phyloP scores from a whole-genome alignment of 2,113 vertebrate genomes.

The Tylochromis polylepis region DNA sequence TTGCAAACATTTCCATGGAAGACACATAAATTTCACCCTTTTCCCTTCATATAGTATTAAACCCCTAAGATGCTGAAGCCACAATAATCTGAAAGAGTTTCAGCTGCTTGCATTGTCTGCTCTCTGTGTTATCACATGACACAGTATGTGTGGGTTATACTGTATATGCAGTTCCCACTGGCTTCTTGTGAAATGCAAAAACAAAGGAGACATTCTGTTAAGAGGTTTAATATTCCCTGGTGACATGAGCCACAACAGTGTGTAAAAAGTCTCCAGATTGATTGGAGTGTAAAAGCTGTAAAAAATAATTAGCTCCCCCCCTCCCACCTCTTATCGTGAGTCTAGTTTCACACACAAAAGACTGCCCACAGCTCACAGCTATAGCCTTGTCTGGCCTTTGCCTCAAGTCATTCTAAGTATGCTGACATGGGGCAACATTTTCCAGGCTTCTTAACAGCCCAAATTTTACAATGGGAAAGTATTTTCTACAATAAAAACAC shows the following conservation, averaged over 20 bases:
- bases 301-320: conserved; percentile 83
- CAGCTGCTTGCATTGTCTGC: background rate
- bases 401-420: conserved; percentile 20
- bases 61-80: background rate
- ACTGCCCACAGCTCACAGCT: conserved; percentile 4
- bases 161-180: background rate
- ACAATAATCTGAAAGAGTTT: background rate
- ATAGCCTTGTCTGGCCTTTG: conserved; percentile 27
- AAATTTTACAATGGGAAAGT: conserved; percentile 59
- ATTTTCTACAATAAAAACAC: conserved; percentile 42
- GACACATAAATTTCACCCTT: background rate
- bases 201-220: conserved; percentile 82
- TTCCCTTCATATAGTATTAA: background rate
- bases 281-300: conserved; percentile 82
- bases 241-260: conserved; percentile 74
- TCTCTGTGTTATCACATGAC: conserved; percentile 18
- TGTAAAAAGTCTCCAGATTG: conserved; percentile 73
- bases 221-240: conserved; percentile 61
- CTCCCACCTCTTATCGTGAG: conserved; percentile 45
- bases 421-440: conserved; percentile 45
- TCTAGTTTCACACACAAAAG: conserved; percentile 22
- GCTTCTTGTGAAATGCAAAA: conserved; percentile 68
- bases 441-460: conserved; percentile 46
- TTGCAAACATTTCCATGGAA: conserved; percentile 8
- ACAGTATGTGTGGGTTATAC: background rate